These are phyloP conservation scores for Trilocha varians DNA, from an alignment of 2,888 invertebrate species.

Conservation along the genomic window DNA sequence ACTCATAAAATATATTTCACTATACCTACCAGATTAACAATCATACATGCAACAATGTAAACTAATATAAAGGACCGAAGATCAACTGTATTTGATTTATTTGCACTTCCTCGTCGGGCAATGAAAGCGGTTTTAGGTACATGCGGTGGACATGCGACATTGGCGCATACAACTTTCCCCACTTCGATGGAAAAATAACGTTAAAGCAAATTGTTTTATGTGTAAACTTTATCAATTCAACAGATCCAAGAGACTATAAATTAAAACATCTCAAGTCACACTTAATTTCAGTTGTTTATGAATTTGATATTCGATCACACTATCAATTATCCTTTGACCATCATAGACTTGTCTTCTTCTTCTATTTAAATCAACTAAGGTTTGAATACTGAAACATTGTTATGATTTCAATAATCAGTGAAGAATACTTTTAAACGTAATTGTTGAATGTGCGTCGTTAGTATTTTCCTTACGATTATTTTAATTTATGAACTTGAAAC, in stretches of 20 bases:
- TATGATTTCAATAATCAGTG: too few relatives aligned
- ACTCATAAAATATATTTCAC: too few relatives aligned
- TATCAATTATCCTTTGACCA: too few relatives aligned
- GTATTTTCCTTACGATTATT: not conserved
- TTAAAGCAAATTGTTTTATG: slow-evolving; percentile 29
- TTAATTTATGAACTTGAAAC: not conserved
- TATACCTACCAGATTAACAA: too few relatives aligned
- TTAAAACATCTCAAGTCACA: too few relatives aligned
- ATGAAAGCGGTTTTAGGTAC: slow-evolving; percentile 62
- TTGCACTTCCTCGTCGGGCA: slow-evolving; percentile 53
- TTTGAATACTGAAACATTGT: too few relatives aligned
- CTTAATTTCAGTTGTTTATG: too few relatives aligned
- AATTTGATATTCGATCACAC: too few relatives aligned
- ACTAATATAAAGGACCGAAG: slow-evolving; percentile 1
- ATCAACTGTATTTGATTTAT: slow-evolving; percentile 21
- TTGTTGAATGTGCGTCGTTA: not conserved
- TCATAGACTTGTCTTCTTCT: too few relatives aligned
- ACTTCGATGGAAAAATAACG: slow-evolving; percentile 61
- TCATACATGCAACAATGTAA: not conserved
- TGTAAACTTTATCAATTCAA: slow-evolving; percentile 5
- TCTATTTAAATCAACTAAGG: too few relatives aligned
- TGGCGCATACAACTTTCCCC: slow-evolving; percentile 59
- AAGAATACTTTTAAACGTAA: too few relatives aligned
- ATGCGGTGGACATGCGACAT: slow-evolving; percentile 54
- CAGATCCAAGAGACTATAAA: too few relatives aligned